Conservation (phyloP, 2,797 vertebrate genomes). For the Tangara arthus region DNA sequence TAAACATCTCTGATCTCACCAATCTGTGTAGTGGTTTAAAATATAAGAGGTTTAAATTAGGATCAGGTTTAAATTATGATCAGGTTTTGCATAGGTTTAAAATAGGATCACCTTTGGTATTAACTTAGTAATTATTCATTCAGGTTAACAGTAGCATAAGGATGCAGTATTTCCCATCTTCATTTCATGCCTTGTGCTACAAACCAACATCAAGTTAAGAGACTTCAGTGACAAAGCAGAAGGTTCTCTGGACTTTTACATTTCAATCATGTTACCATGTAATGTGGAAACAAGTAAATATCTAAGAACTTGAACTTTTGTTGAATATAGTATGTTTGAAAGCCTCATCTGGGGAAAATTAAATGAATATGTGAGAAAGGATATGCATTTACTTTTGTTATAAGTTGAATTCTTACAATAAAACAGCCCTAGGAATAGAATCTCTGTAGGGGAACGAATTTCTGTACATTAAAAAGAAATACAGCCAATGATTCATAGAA, state of each 20-base stretch:
- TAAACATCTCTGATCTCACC: neutral
- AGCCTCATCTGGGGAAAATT: neutral
- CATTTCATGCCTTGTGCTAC: neutral
- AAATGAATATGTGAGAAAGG: neutral
- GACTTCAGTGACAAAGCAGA: neutral
- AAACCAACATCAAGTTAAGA: neutral
- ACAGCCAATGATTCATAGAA: slow-evolving; percentile 3
- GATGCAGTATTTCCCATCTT: neutral
- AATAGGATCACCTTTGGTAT: neutral
- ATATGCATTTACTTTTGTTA: neutral
- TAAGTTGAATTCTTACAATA: neutral
- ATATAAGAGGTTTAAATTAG: too few species aligned
- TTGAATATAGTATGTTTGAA: neutral
- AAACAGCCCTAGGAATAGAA: neutral
- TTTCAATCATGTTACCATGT: neutral
- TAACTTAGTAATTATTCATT: neutral
- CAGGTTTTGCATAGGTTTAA: neutral
- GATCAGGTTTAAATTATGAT: too few species aligned
- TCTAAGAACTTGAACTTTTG: neutral
- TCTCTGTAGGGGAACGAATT: slow-evolving; percentile 7
- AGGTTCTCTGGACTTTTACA: neutral
- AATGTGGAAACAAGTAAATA: neutral
- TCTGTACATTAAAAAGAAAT: slow-evolving; percentile 21
- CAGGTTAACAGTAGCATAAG: neutral
- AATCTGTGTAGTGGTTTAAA: neutral